Percentiles rank a stretch among this genome's conserved stretches.
Conservation (phyloP, 2,797 vertebrate species). For the Lycodopsis pacificus region DNA sequence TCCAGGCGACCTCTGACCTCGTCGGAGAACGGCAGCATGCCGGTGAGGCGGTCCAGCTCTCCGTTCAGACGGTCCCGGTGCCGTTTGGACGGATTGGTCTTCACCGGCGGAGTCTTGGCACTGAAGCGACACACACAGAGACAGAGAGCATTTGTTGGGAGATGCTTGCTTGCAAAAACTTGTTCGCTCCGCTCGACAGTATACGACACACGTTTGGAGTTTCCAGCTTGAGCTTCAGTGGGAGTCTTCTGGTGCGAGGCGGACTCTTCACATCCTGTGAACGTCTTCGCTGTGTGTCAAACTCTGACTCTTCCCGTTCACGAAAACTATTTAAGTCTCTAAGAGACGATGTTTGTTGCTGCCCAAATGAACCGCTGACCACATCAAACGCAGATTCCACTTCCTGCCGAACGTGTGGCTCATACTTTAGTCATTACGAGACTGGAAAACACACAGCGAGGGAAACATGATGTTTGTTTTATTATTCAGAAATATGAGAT, state of each 20-base stretch:
- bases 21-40: constrained; percentile 88
- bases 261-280: constrained; percentile 21
- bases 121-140: constrained; percentile 30
- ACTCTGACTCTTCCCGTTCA: constrained; percentile 3
- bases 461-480: not conserved
- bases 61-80: constrained; percentile 92
- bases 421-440: not conserved
- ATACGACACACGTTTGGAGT: constrained; percentile 8
- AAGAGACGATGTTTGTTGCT: not conserved
- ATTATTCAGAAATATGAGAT: not conserved
- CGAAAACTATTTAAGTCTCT: constrained; percentile 16
- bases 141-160: constrained; percentile 6
- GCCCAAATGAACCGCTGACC: constrained; percentile 34
- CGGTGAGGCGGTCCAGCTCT: constrained; percentile 90
- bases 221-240: not conserved
- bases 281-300: not conserved
- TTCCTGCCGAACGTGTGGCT: constrained; percentile 2
- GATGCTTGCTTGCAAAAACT: constrained; percentile 16
- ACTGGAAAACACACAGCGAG: not conserved
- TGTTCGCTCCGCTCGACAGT: not conserved
- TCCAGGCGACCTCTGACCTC: constrained; percentile 91
- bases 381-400: constrained; percentile 23
- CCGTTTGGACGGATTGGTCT: constrained; percentile 91
- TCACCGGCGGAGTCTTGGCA: constrained; percentile 56
- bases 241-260: not conserved